Evolutionary conservation across 2,113 vertebrate genomes (phyloP).

Genomic region (Pseudolaguvia tuberculata): DNA sequence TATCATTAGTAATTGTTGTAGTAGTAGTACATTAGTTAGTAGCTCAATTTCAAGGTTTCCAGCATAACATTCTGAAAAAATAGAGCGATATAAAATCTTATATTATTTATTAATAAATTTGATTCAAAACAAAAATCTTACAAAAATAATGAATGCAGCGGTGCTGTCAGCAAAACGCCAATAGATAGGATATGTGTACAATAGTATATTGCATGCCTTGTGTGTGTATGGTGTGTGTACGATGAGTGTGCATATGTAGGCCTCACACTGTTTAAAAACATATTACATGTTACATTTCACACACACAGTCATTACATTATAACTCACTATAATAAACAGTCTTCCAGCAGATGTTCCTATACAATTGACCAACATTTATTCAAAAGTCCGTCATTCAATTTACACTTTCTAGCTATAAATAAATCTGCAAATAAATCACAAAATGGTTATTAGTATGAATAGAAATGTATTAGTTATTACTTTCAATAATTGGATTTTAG

Average conservation of each 20-base stretch:
- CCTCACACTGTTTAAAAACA: background rate
- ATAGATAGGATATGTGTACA: background rate
- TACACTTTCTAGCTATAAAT: background rate
- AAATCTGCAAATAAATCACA: background rate
- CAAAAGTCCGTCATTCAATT: background rate
- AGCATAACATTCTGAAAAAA: too few species aligned
- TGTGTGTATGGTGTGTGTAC: background rate
- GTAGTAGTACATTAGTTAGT: too few species aligned
- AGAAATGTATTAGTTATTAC: background rate
- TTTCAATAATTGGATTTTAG: background rate
- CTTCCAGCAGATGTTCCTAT: background rate
- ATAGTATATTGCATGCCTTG: background rate
- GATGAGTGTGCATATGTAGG: background rate
- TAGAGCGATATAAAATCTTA: too few species aligned
- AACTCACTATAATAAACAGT: background rate
- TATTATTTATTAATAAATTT: too few species aligned
- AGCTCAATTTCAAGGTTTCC: too few species aligned
- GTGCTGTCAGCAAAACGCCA: background rate
- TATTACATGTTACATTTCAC: background rate
- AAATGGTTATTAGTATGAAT: background rate
- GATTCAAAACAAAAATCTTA: background rate
- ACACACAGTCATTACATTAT: conserved; percentile 1
- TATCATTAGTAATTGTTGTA: too few species aligned
- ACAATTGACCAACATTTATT: background rate
- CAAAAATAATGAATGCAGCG: background rate